These are phyloP conservation scores for Leiothrix lutea DNA, from an alignment of 2,113 vertebrate genomes.

Conservation along the genomic window DNA sequence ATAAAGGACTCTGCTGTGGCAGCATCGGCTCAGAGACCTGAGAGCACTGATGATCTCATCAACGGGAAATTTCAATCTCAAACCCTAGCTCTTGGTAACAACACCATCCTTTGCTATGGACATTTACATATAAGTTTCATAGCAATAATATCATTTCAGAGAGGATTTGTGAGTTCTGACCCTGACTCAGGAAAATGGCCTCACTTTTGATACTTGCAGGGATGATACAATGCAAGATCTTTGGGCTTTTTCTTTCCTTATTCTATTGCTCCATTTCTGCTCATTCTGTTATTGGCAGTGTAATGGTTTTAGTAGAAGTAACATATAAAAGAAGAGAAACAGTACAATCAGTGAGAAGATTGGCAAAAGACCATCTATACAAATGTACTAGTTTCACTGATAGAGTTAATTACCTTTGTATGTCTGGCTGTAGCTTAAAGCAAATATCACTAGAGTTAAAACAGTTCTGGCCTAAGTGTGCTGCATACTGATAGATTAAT, in stretches of 20 bases:
- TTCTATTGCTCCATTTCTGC: background rate
- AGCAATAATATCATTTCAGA: background rate
- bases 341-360: background rate
- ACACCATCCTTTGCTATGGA: background rate
- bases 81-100: background rate
- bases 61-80: background rate
- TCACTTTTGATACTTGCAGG: background rate
- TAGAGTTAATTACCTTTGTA: conserved; percentile 24
- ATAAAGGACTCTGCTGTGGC: background rate
- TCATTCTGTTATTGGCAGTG: background rate
- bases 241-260: background rate
- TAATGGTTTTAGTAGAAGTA: conserved; percentile 7
- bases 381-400: background rate
- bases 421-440: background rate
- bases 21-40: background rate
- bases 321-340: background rate
- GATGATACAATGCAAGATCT: background rate
- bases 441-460: background rate
- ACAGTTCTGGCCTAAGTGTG: background rate
- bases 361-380: background rate
- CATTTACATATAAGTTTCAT: background rate
- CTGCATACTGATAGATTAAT: background rate
- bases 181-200: background rate
- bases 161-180: background rate
- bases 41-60: background rate